A percentile compares a stretch with the other conserved stretches of the same genome.
Conservation (phyloP, 2,888 invertebrate species). For the Cartodere bifasciata region DNA sequence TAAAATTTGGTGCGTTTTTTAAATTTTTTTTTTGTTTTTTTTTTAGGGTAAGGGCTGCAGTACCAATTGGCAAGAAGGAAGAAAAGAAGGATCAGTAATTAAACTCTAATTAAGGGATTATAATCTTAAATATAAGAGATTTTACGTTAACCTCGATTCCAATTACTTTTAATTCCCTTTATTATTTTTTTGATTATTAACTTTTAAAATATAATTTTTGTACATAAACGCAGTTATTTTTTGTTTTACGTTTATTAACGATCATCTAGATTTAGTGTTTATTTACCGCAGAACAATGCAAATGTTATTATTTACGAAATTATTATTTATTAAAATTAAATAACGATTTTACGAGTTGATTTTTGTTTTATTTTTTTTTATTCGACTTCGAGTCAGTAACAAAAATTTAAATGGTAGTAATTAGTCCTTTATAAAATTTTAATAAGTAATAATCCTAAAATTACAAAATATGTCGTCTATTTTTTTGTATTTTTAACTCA, state of each 20-base stretch:
- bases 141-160: slow-evolving; percentile 15
- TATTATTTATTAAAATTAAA: slow-evolving; percentile 12
- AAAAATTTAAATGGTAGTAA: neutral
- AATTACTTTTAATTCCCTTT: slow-evolving; percentile 22
- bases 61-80: slow-evolving; percentile 82
- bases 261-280: too few species aligned
- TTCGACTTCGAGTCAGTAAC: neutral
- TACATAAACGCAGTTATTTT: slow-evolving; percentile 11
- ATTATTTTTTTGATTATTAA: slow-evolving; percentile 13
- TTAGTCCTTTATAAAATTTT: too few species aligned
- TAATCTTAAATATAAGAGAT: slow-evolving; percentile 17
- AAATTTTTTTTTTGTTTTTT: slow-evolving; percentile 16
- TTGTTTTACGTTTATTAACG: too few species aligned
- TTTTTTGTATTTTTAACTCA: neutral
- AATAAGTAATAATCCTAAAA: too few species aligned
- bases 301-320: slow-evolving; percentile 10
- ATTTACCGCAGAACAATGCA: too few species aligned
- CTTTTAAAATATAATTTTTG: slow-evolving; percentile 14
- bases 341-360: slow-evolving; percentile 4
- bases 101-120: slow-evolving; percentile 3
- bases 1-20: slow-evolving; percentile 4
- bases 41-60: slow-evolving; percentile 72
- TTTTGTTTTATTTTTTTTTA: slow-evolving; percentile 9
- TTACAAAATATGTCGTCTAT: too few species aligned
- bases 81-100: slow-evolving; percentile 62